Base-by-base conservation (phyloP, 2,888 invertebrate genomes). In the Epirrhoe tristata region DNA sequence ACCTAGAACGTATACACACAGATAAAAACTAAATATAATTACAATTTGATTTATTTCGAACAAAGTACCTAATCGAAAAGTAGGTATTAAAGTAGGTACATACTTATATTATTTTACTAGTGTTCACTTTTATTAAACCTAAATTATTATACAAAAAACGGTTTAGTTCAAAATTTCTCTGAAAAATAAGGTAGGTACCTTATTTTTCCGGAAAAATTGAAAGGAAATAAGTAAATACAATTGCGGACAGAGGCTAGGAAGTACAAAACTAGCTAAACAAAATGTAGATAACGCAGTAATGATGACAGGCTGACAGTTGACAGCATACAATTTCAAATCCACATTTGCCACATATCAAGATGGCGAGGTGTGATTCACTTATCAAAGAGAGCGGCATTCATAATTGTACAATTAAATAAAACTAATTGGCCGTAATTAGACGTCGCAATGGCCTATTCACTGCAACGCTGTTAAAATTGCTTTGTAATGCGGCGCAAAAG, bases 391-490 rank as follows among this genome's bases (percentile, higher is more conserved):
- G 76, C 79, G 73, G 74, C 63, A 67, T 67, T 67, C 67, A 63
- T 81, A 84, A 87, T 87, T 84, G 82, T 74, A 77, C 80, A 85
- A 87, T 87, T 86, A 85, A 81, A 77, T 79, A 81, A 87, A 59
- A 86, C 85, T 82, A 82, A 83, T 78, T 79, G 79, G 73, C 73
- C 79, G 81, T 83, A 67, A 67, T 83, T 77, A 78, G 73, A 77
- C 78, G 73, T 53, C 52, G 65, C 72, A 68, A 75, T 78, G 74
- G 76, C 72, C 74, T 75, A 79, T 67, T 54, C 56, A 68, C 68
- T 52, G 67, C 51, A 57, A 57, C 58, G 58, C 43, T 58, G 63
- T 55, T 68, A 58, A 58, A 58, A 64, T 62, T 61, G 61, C 68
- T 55, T 58, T 61, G 58, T 55, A 55, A 58, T 43, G 39, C 14